Evolutionary conservation across 2,113 vertebrate species (phyloP).

Genomic region (Tylochromis polylepis): DNA sequence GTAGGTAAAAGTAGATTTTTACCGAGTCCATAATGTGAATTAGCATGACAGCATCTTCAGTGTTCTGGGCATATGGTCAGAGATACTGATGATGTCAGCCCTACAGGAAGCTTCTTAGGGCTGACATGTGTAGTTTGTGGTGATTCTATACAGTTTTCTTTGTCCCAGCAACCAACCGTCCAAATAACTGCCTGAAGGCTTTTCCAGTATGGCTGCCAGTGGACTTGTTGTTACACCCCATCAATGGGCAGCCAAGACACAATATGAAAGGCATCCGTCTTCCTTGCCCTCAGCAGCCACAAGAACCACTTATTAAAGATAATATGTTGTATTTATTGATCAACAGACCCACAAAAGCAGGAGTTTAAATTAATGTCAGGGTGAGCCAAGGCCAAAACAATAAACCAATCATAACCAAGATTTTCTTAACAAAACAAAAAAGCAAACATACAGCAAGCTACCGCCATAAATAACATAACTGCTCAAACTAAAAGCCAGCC

Average conservation of each 20-base stretch:
- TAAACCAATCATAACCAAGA: not conserved
- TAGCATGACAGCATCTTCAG: too few species aligned
- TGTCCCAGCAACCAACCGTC: not conserved
- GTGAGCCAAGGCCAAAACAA: not conserved
- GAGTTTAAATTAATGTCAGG: not conserved
- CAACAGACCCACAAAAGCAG: not conserved
- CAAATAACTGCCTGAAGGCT: not conserved
- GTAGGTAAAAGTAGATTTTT: fast-evolving
- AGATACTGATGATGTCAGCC: too few species aligned
- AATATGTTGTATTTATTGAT: not conserved
- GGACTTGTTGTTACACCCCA: not conserved
- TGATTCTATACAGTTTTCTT: not conserved
- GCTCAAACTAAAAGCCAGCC: not conserved
- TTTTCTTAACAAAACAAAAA: too few species aligned
- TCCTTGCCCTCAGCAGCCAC: not conserved
- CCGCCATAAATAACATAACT: not conserved
- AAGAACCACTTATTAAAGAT: not conserved
- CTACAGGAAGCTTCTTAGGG: too few species aligned
- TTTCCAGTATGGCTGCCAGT: not conserved
- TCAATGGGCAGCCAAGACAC: not conserved
- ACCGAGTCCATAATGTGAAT: not conserved
- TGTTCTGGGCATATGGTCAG: too few species aligned
- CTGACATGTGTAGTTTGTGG: not conserved
- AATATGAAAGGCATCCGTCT: not conserved
- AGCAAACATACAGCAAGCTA: not conserved